Percentiles rank a stretch among this genome's conserved stretches.
Evolutionary conservation across 1,140 invertebrate species (phyloP).

Genomic region (Drosophila malerkotliana): DNA sequence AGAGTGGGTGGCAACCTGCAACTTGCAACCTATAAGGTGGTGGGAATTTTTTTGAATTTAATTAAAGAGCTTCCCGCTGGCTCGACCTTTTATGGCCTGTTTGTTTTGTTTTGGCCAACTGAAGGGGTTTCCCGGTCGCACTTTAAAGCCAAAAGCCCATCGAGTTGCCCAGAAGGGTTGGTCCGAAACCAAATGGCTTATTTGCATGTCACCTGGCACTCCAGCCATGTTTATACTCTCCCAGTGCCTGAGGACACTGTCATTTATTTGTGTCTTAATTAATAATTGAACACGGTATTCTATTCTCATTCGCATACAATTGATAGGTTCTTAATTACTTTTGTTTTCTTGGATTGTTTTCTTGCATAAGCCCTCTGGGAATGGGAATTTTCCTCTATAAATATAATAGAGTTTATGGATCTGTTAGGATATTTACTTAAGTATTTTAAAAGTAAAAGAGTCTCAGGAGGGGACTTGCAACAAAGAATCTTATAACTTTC

Average conservation of each 20-base stretch:
- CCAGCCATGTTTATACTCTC: conserved; percentile 39
- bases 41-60: conserved; percentile 65
- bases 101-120: conserved; percentile 50
- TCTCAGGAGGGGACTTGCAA: too few relatives aligned
- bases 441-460: too few relatives aligned
- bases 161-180: conserved; percentile 29
- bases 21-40: conserved; percentile 43
- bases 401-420: not conserved
- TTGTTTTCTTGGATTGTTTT: not conserved
- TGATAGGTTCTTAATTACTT: conserved; percentile 32
- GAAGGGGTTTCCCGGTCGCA: conserved; percentile 59
- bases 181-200: conserved; percentile 57
- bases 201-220: conserved; percentile 66
- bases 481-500: too few relatives aligned
- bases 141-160: conserved; percentile 41
- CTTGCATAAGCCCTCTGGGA: not conserved
- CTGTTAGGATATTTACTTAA: not conserved
- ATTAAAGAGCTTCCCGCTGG: conserved; percentile 55
- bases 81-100: conserved; percentile 34
- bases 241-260: conserved; percentile 14
- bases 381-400: not conserved
- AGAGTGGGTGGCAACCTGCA: conserved; percentile 30
- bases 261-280: conserved; percentile 31
- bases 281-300: conserved; percentile 30
- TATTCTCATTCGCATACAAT: conserved; percentile 8